Evolutionary conservation across 1,140 invertebrate species (phyloP).

Genomic region (Hyposmocoma kahamanoa): DNA sequence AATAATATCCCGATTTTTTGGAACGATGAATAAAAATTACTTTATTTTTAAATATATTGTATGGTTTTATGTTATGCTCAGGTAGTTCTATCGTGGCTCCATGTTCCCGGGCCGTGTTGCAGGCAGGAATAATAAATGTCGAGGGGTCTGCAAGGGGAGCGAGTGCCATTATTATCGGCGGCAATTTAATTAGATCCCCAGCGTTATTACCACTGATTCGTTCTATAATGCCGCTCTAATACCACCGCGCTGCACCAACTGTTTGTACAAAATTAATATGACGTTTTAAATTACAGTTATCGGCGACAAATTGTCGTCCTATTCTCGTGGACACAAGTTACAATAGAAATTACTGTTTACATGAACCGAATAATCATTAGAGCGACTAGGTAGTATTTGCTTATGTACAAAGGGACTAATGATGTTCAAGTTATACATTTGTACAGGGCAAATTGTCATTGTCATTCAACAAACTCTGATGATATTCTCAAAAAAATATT

Average conservation of each 20-base stretch:
- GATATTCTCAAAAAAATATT: no score
- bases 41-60: no score
- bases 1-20: no score
- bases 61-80: no score
- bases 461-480: no score
- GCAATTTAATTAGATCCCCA: conserved; percentile 71
- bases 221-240: conserved; percentile 65
- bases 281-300: background rate
- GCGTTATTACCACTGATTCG: conserved; percentile 68
- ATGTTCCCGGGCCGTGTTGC: background rate
- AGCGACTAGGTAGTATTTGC: background rate
- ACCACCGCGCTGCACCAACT: conserved; percentile 23
- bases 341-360: conserved; percentile 3
- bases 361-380: background rate
- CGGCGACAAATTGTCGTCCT: background rate
- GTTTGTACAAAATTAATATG: conserved; percentile 3
- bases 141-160: conserved; percentile 62
- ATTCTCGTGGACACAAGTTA: background rate
- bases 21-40: no score
- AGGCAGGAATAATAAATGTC: conserved; percentile 34
- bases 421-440: no score
- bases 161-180: conserved; percentile 68
- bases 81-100: no score
- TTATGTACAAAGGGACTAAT: no score
- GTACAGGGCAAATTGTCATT: no score